phyloP scores from a whole-genome alignment of 1,140 invertebrate genomes.

The Drosophila willistoni region DNA sequence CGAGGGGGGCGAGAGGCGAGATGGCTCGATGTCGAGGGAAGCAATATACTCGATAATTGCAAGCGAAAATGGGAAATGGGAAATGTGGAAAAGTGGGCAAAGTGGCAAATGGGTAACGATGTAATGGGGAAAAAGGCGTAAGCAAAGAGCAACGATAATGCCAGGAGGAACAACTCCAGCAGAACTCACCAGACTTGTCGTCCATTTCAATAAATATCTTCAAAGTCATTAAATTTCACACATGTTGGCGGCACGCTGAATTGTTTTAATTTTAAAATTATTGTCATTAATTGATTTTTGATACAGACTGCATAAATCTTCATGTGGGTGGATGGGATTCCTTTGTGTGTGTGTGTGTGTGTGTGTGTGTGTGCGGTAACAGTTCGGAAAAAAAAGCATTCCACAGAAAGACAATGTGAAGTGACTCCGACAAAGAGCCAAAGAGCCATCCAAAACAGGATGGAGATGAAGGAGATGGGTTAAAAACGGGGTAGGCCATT shows the following conservation, averaged over 20 bases:
- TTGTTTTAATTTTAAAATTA: slow-evolving; percentile 82
- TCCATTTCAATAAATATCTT: slow-evolving; percentile 78
- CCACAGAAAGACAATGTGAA: slow-evolving; percentile 27
- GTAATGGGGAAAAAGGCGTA: slow-evolving; percentile 30
- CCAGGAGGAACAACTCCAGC: slow-evolving; percentile 21
- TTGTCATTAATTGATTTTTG: slow-evolving; percentile 82
- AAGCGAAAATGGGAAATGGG: slow-evolving; percentile 46
- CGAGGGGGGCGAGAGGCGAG: slow-evolving; percentile 1
- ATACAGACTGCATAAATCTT: slow-evolving; percentile 71
- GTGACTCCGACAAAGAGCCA: slow-evolving; percentile 25
- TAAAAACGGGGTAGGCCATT: slow-evolving; percentile 38
- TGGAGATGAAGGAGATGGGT: background rate
- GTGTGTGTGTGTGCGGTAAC: slow-evolving; percentile 11
- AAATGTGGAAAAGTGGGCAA: background rate
- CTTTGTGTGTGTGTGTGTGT: background rate
- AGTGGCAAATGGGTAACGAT: background rate
- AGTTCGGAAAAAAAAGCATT: slow-evolving; percentile 26
- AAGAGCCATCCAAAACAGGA: background rate
- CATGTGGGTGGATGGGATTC: slow-evolving; percentile 36
- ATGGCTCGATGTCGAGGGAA: slow-evolving; percentile 2
- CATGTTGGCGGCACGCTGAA: slow-evolving; percentile 73
- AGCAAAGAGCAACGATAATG: slow-evolving; percentile 21
- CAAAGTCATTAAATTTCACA: slow-evolving; percentile 82
- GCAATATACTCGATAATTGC: slow-evolving; percentile 79
- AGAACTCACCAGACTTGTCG: slow-evolving; percentile 8